Base-by-base conservation (phyloP, 2,888 invertebrate species). In the Phytoseiulus persimilis region DNA sequence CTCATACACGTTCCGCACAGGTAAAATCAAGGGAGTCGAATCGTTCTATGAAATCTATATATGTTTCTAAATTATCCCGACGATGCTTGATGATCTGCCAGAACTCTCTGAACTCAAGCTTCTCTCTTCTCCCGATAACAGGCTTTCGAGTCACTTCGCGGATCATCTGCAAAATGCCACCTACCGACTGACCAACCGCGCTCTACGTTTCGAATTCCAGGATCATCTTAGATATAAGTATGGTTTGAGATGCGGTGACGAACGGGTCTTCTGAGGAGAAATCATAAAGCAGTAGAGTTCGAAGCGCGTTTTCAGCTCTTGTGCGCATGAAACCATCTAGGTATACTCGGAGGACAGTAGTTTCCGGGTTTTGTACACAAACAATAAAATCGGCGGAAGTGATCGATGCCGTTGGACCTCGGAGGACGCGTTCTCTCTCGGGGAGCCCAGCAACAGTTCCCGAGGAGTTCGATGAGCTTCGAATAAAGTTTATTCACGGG, bases 1-100 rank as follows among this genome's bases (percentile, higher is more conserved):
- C 90, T 91, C 0, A 90, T 90, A 83, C 91, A 91, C 90, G 90
- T 91, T 83, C 91, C 91, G 89, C 91, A 91, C 90, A 91, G 87
- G 87, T 87, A 23, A 39, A 23, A n/a, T 39, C 5, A 3, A 32
- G 5, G 23, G 31, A 84, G n/a, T 31, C 23, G 33, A 84, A 31
- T 31, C 84, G 28, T n/a, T n/a, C n/a, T n/a, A n/a, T n/a, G 32
- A 9, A 84, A 84, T 32, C 39, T 3, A 39, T 6, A 39, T 9
- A 39, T 39, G 9, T 6, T 39, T 39, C 39, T 6, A 39, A 3
- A 6, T 39, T 9, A 39, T 39, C 39, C 9, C 39, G 39, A 9
- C 3, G 3, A 39, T 9, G 39, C 39, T 39, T 23, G 18, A 65
- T 14, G 65, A 65, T 65, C 18, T 9, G 5, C 11, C 11, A 65